Conservation (phyloP, 1,140 invertebrate species). For the Plutomurus gul region DNA sequence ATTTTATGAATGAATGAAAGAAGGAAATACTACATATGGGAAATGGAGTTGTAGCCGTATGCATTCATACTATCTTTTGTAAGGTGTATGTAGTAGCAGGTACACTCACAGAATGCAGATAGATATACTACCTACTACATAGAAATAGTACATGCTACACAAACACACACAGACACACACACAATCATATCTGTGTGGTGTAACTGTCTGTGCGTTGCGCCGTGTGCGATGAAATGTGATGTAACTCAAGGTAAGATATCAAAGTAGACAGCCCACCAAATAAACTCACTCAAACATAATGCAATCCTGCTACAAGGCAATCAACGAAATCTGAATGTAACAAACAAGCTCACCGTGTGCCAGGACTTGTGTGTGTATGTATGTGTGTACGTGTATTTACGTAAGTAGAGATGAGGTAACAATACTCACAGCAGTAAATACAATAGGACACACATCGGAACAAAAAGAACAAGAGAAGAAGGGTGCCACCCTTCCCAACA, state of each 20-base stretch:
- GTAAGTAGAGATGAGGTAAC: too few species aligned
- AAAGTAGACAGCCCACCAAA: too few species aligned
- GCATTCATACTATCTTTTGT: too few species aligned
- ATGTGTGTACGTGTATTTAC: neutral
- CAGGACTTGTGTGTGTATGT: neutral
- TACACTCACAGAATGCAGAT: neutral
- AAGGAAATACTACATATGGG: constrained; percentile 24
- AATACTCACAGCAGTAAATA: too few species aligned
- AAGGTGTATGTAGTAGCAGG: neutral
- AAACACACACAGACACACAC: neutral
- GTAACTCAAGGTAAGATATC: too few species aligned
- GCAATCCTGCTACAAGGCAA: too few species aligned
- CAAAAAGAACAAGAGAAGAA: neutral
- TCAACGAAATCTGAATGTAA: neutral
- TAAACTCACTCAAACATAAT: too few species aligned
- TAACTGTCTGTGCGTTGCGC: too few species aligned
- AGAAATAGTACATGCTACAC: neutral
- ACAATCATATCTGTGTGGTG: neutral
- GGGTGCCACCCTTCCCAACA: neutral
- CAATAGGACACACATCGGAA: too few species aligned
- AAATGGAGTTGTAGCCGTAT: neutral
- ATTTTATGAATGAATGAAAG: constrained; percentile 25
- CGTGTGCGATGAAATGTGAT: too few species aligned
- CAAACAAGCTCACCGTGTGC: neutral
- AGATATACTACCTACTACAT: neutral